These are phyloP conservation scores for Salticus scenicus DNA, from an alignment of 2,888 invertebrate species.

Conservation along the genomic window DNA sequence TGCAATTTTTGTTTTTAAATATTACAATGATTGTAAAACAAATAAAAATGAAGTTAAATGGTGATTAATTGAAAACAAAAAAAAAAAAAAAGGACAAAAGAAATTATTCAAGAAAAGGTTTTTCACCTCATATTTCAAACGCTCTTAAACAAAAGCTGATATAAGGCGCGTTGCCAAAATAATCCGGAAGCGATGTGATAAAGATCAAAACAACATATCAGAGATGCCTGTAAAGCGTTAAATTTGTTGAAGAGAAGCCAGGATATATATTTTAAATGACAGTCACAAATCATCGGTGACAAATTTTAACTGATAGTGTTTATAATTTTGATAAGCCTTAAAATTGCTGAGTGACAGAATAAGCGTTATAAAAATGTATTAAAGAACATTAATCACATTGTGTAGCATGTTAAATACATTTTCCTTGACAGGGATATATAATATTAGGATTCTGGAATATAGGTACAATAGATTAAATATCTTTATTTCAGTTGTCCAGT, in stretches of 20 bases:
- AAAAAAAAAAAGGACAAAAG: no score
- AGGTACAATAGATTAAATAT: not conserved
- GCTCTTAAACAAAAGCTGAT: not conserved
- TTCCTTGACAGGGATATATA: not conserved
- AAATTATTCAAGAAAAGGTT: no score
- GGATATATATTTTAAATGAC: not conserved
- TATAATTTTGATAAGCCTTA: not conserved
- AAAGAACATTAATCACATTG: not conserved
- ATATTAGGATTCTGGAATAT: not conserved
- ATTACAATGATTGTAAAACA: no score
- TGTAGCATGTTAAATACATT: not conserved
- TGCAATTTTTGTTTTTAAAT: no score
- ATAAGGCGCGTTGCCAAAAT: not conserved
- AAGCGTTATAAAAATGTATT: not conserved
- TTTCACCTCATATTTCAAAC: no score
- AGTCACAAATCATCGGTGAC: not conserved
- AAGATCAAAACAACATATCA: not conserved
- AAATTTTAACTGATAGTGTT: not conserved
- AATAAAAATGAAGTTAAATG: no score
- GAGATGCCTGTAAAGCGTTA: not conserved
- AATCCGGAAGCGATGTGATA: not conserved
- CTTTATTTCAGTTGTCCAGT: no score
- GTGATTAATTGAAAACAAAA: no score
- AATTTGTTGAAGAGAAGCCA: not conserved
- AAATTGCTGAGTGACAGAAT: no score